These are phyloP conservation scores for Pyrrhia umbra DNA, from an alignment of 2,888 invertebrate species.

Conservation along the genomic window DNA sequence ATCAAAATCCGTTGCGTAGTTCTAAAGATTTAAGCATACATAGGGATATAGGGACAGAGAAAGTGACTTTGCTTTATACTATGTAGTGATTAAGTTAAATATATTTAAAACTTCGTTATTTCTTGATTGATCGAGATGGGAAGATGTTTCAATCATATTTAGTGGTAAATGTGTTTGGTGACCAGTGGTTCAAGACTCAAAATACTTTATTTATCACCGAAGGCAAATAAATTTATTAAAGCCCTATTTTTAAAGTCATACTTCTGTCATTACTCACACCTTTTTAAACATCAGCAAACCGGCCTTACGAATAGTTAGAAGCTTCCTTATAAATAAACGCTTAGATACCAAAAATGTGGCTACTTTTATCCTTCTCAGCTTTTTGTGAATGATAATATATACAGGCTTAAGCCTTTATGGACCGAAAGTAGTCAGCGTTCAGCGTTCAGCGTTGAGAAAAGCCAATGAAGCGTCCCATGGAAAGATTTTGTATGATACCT, in stretches of 20 bases:
- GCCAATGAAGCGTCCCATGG: conserved; percentile 15
- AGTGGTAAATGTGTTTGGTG: too few species aligned
- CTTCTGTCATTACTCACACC: not conserved
- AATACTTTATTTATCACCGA: too few species aligned
- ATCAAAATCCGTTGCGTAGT: too few species aligned
- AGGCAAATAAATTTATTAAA: too few species aligned
- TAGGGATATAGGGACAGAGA: too few species aligned
- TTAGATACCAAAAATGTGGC: conserved; percentile 11
- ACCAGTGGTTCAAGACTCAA: too few species aligned
- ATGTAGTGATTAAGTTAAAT: too few species aligned
- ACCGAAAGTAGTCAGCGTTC: not conserved
- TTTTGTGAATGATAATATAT: conserved; percentile 21
- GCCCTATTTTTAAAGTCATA: not conserved
- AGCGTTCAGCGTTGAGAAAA: conserved; percentile 18
- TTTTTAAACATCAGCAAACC: conserved; percentile 2
- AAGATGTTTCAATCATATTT: too few species aligned
- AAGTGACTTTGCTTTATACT: too few species aligned
- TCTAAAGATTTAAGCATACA: too few species aligned
- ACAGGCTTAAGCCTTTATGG: conserved; percentile 14
- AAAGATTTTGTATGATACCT: conserved; percentile 10
- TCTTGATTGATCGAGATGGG: too few species aligned
- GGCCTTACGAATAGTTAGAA: not conserved
- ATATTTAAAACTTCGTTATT: too few species aligned
- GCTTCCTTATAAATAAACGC: not conserved
- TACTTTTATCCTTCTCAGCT: conserved; percentile 2